These are phyloP conservation scores for Acanthurus leucopareius DNA, from an alignment of 2,797 vertebrate species.

Conservation along the genomic window DNA sequence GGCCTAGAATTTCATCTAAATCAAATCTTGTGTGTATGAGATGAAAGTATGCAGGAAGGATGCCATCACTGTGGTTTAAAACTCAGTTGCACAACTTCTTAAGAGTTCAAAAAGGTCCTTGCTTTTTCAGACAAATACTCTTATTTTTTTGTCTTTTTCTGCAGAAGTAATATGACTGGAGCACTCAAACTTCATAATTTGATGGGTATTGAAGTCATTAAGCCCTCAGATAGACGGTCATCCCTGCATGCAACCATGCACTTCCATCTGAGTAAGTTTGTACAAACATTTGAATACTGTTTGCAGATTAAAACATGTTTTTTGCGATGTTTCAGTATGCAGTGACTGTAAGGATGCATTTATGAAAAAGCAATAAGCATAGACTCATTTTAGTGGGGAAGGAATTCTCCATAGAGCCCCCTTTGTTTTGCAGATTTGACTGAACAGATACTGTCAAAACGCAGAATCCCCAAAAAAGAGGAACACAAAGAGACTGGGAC, in stretches of 20 bases:
- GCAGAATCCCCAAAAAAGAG: conserved; percentile 22
- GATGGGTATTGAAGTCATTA: neutral
- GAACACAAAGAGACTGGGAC: conserved; percentile 18
- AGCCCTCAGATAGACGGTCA: neutral
- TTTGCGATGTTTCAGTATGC: no score
- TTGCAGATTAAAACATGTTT: neutral
- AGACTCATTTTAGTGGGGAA: conserved; percentile 30
- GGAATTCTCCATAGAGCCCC: conserved; percentile 7
- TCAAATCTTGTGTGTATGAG: conserved; percentile 57
- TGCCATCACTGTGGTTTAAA: conserved; percentile 48
- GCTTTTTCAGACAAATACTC: conserved; percentile 14
- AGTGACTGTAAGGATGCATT: conserved; percentile 2
- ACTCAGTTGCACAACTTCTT: conserved; percentile 57
- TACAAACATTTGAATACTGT: conserved; percentile 2
- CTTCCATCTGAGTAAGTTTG: neutral
- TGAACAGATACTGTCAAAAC: conserved; percentile 39
- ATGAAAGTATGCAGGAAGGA: conserved; percentile 45
- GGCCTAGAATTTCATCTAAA: conserved; percentile 46
- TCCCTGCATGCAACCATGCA: neutral
- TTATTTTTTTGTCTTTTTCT: neutral
- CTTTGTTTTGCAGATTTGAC: conserved; percentile 44
- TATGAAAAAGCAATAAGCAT: conserved; percentile 27
- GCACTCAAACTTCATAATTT: neutral
- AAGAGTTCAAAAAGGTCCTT: conserved; percentile 12
- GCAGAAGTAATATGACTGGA: neutral